A percentile compares a stretch with the other conserved stretches of the same genome.
These are phyloP conservation scores for Euphysa ruthae DNA, from an alignment of 30 jellyfish, hydroid and myxozoan species.

Conservation along the genomic window DNA sequence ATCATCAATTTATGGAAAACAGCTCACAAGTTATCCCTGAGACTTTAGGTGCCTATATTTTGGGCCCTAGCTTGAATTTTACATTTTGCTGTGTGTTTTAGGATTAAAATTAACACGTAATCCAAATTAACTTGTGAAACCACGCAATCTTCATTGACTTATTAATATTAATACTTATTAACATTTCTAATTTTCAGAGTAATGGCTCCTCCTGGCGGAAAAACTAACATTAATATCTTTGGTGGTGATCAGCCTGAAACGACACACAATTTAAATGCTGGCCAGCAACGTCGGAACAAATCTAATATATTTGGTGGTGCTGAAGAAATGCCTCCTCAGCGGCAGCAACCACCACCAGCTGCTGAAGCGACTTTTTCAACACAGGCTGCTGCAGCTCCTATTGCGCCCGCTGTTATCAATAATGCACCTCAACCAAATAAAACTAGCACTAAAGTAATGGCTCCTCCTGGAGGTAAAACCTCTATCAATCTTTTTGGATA, in stretches of 20 bases:
- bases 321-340: constrained; percentile 20
- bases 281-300: constrained; percentile 24
- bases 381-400: constrained; percentile 1
- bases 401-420: neutral
- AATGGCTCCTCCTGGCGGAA: constrained; percentile 47
- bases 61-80: too few relatives aligned
- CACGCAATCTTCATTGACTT: too few relatives aligned
- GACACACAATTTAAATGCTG: neutral
- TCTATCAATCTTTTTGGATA: constrained; percentile 29
- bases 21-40: too few relatives aligned
- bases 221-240: constrained; percentile 20
- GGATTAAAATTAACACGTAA: too few relatives aligned
- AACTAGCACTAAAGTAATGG: constrained; percentile 31
- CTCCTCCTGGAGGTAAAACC: constrained; percentile 45
- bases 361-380: neutral
- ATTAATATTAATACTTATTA: too few relatives aligned
- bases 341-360: neutral
- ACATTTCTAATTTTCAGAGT: constrained; percentile 29
- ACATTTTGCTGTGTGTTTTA: too few relatives aligned
- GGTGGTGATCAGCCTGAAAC: constrained; percentile 21
- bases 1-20: too few relatives aligned
- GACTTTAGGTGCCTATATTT: too few relatives aligned
- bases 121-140: too few relatives aligned
- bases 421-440: constrained; percentile 4
- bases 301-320: constrained; percentile 22